phyloP scores from a whole-genome alignment of 2,797 vertebrate species.

The Lerista edwardsae region DNA sequence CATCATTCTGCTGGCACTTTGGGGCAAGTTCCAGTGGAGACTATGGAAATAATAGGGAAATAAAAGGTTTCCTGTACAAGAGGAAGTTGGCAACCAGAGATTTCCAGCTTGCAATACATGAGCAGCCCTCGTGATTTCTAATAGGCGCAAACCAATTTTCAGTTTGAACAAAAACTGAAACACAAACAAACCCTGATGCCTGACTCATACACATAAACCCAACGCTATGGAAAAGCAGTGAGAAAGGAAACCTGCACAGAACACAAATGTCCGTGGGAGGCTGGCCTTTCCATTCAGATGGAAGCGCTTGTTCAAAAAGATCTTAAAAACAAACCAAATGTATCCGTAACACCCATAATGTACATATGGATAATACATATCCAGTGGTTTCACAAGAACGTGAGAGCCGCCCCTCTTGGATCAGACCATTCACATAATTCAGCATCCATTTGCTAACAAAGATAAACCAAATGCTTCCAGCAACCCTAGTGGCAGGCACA shows the following conservation, averaged over 20 bases:
- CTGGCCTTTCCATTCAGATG: neutral
- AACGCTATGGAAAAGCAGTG: neutral
- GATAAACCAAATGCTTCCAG: neutral
- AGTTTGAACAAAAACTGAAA: neutral
- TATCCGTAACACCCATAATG: neutral
- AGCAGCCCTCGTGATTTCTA: neutral
- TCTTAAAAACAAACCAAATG: neutral
- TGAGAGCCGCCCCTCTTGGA: neutral
- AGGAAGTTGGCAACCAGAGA: constrained; percentile 52
- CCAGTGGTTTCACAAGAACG: neutral
- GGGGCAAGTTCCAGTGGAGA: constrained; percentile 36
- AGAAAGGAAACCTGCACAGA: neutral
- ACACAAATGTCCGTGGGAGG: neutral
- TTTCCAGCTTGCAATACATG: constrained; percentile 35
- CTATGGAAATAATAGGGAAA: constrained; percentile 54
- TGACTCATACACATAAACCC: neutral
- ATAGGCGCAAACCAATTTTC: constrained; percentile 14
- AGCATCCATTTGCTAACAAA: neutral
- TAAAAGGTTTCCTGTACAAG: constrained; percentile 57
- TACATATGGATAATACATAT: neutral
- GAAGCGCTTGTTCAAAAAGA: neutral
- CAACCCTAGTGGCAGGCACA: neutral
- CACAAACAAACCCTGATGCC: neutral
- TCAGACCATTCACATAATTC: neutral
- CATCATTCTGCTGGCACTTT: constrained; percentile 14